These are phyloP conservation scores for Budorcas taxicolor DNA, from an alignment of 2,113 vertebrate genomes.

Conservation along the genomic window DNA sequence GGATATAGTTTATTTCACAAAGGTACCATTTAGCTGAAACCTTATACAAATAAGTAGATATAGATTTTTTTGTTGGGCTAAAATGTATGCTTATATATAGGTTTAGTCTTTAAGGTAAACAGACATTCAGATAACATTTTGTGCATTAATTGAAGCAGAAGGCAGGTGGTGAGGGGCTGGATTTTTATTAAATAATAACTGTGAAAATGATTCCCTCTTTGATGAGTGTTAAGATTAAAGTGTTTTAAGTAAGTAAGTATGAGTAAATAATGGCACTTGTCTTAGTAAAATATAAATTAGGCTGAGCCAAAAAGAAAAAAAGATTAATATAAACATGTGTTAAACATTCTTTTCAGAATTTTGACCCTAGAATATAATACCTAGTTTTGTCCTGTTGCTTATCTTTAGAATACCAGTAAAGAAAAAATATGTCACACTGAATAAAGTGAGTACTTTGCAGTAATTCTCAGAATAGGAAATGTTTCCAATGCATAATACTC, in stretches of 20 bases:
- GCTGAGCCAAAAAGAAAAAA: background rate
- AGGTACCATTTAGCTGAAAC: conserved; percentile 3
- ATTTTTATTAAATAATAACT: conserved; percentile 27
- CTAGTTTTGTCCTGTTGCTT: background rate
- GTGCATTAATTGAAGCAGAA: background rate
- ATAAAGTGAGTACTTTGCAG: background rate
- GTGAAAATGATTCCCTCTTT: background rate
- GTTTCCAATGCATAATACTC: background rate
- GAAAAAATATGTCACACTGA: background rate
- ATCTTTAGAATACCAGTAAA: background rate
- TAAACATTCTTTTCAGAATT: background rate
- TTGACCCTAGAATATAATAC: background rate
- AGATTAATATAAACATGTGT: background rate
- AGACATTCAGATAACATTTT: background rate
- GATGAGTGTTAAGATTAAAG: background rate
- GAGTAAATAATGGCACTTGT: background rate
- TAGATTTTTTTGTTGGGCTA: background rate
- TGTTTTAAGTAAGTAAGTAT: background rate
- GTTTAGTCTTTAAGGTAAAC: conserved; percentile 8
- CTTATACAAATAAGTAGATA: background rate
- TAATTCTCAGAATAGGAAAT: conserved; percentile 16
- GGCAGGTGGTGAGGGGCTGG: background rate
- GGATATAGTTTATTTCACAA: conserved; percentile 16
- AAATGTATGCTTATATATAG: background rate
- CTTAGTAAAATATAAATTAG: background rate